Conservation (phyloP, 2,113 vertebrate genomes). For the Oxygymnocypris stewartii region DNA sequence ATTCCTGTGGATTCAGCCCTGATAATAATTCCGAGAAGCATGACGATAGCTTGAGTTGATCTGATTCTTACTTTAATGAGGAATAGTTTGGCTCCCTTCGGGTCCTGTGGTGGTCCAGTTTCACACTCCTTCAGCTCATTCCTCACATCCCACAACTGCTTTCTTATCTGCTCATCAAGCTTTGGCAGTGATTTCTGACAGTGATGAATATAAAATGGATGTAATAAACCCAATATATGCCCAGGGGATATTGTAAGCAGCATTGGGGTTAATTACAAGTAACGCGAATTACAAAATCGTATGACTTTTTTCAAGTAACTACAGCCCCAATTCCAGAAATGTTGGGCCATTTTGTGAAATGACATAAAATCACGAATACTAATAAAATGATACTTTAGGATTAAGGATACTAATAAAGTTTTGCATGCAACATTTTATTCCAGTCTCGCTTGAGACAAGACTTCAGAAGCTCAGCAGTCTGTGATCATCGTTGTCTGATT, state of each 20-base stretch:
- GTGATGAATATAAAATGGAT: neutral
- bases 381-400: too few relatives aligned
- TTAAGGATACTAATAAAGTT: too few relatives aligned
- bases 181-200: conserved; percentile 49
- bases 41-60: neutral
- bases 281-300: neutral
- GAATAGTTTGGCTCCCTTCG: conserved; percentile 31
- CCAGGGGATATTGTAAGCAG: neutral
- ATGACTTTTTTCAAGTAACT: too few relatives aligned
- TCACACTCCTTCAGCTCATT: conserved; percentile 37
- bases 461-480: too few relatives aligned
- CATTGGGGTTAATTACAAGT: neutral
- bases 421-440: too few relatives aligned
- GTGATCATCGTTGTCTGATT: too few relatives aligned
- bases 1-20: neutral
- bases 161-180: conserved; percentile 46
- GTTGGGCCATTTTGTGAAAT: too few relatives aligned
- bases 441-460: too few relatives aligned
- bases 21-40: neutral
- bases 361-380: too few relatives aligned
- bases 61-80: conserved; percentile 33
- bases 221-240: neutral
- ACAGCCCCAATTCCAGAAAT: too few relatives aligned
- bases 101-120: conserved; percentile 38
- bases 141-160: conserved; percentile 42